Conservation (phyloP, 2,797 vertebrate genomes). For the Sebastiscus albofasciatus region DNA sequence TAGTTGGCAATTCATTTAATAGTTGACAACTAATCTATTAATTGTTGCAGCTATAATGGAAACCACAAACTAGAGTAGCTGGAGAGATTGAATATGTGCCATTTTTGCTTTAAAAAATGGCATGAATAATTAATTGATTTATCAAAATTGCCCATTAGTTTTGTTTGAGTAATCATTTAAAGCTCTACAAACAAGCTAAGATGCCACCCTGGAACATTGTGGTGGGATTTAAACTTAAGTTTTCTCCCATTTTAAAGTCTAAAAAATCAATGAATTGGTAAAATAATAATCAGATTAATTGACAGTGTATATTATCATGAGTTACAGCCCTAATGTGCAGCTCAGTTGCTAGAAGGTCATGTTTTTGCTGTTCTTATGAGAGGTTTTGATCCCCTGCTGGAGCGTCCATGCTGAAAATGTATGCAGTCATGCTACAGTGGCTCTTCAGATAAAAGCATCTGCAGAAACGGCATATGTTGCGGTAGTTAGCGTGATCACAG, state of each 20-base stretch:
- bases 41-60: too few relatives aligned
- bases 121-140: not conserved
- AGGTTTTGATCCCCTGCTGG: conserved; percentile 8
- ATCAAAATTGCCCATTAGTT: not conserved
- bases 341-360: not conserved
- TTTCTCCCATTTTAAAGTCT: not conserved
- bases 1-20: too few relatives aligned
- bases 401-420: conserved; percentile 30
- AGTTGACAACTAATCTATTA: too few relatives aligned
- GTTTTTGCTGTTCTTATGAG: not conserved
- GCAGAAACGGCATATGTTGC: conserved; percentile 41
- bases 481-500: conserved; percentile 50
- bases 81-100: not conserved
- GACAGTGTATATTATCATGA: not conserved
- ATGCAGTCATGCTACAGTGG: conserved; percentile 11
- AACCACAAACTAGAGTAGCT: too few relatives aligned
- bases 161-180: not conserved
- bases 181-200: not conserved
- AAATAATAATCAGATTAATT: not conserved
- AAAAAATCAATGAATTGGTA: not conserved
- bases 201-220: not conserved
- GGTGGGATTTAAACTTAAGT: not conserved
- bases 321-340: not conserved
- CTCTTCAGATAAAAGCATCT: conserved; percentile 26
- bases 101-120: not conserved